phyloP scores from a whole-genome alignment of 2,888 invertebrate genomes.

The Agonopterix subpropinquella region DNA sequence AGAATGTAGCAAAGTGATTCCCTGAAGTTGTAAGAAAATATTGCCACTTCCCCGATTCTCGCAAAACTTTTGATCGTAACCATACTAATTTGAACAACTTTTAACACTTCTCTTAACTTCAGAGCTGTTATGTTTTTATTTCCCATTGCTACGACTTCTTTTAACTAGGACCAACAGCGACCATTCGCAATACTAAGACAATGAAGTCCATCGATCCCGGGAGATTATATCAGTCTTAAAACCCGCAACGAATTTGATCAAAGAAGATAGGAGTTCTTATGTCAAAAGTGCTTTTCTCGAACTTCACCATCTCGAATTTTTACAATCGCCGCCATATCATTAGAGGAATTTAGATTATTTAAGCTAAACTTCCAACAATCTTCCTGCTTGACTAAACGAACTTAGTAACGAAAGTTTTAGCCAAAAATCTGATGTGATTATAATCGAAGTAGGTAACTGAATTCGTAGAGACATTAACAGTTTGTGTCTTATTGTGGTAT shows the following conservation, averaged over 20 bases:
- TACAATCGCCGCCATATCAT: slow-evolving; percentile 51
- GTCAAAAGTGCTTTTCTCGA: slow-evolving; percentile 9
- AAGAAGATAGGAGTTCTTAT: no score
- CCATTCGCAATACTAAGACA: no score
- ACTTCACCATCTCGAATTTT: slow-evolving; percentile 37
- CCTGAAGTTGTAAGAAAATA: slow-evolving; percentile 20
- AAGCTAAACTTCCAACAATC: slow-evolving; percentile 31
- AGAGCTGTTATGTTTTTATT: not conserved
- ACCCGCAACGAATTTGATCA: no score
- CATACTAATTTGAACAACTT: slow-evolving; percentile 20
- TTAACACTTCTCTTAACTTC: not conserved
- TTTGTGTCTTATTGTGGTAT: not conserved
- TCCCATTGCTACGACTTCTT: not conserved
- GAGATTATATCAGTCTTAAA: no score
- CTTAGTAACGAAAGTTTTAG: not conserved
- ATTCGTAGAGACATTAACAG: no score
- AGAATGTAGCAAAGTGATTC: slow-evolving; percentile 16
- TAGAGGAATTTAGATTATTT: slow-evolving; percentile 31
- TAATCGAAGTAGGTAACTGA: no score
- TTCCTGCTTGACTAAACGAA: slow-evolving; percentile 20
- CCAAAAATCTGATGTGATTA: no score
- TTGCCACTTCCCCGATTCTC: slow-evolving; percentile 12
- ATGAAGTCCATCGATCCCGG: no score
- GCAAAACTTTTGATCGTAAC: slow-evolving; percentile 28
- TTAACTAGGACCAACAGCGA: no score